Percentiles rank a stretch among this genome's conserved stretches.
phyloP scores from a whole-genome alignment of 2,888 invertebrate species.

The Coelogynopora nodosa region DNA sequence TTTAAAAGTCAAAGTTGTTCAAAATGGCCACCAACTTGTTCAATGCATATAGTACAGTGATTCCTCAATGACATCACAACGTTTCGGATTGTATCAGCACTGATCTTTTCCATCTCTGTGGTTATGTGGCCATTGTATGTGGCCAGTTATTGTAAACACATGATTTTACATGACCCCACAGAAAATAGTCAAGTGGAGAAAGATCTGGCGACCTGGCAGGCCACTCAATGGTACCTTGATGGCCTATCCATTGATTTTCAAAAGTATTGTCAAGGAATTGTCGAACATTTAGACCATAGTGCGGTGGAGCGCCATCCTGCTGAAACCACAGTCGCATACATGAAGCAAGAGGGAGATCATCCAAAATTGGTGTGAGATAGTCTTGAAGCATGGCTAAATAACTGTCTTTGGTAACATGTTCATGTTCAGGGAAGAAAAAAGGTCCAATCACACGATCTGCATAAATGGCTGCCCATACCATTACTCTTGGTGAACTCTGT shows the following conservation, averaged over 20 bases:
- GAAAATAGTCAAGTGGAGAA: constrained; percentile 19
- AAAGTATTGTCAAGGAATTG: constrained; percentile 14
- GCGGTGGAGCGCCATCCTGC: constrained; percentile 28
- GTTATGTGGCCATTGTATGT: not conserved
- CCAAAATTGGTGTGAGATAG: not conserved
- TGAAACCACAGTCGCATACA: not conserved
- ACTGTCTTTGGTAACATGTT: constrained; percentile 31
- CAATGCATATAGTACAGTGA: constrained; percentile 17
- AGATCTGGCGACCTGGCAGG: constrained; percentile 27
- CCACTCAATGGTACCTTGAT: constrained; percentile 19
- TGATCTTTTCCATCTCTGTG: constrained; percentile 3
- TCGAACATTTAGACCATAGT: constrained; percentile 35
- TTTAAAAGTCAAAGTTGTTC: not conserved
- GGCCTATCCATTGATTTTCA: constrained; percentile 9
- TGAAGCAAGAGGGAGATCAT: not conserved
- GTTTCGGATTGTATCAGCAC: constrained; percentile 5
- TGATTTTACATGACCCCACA: constrained; percentile 32
- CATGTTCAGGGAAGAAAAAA: constrained; percentile 28
- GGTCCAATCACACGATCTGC: constrained; percentile 38
- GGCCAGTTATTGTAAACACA: constrained; percentile 8
- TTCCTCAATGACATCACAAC: not conserved
- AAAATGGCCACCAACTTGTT: constrained; percentile 2
- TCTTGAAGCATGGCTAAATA: constrained; percentile 2
- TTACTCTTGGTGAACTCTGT: constrained; percentile 33
- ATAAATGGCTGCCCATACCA: constrained; percentile 34